A percentile compares a stretch with the other conserved stretches of the same genome.
These are phyloP conservation scores for Heteromyza rotundicornis DNA, from an alignment of 2,888 invertebrate genomes.

Conservation along the genomic window DNA sequence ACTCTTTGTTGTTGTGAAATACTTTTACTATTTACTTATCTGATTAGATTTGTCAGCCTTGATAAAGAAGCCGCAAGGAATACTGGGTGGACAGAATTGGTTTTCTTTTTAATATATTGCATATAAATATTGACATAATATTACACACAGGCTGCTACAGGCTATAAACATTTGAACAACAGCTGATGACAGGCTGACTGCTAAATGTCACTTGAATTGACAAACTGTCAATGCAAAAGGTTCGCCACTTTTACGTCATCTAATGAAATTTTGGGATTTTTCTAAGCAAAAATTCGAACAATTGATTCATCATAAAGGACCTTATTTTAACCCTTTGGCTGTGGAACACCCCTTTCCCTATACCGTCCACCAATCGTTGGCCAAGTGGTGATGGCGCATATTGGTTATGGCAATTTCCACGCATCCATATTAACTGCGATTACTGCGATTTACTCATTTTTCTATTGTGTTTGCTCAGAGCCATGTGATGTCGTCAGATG, in stretches of 20 bases:
- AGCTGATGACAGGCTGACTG: constrained; percentile 18
- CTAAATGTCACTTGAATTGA: background rate
- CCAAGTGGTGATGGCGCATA: constrained; percentile 15
- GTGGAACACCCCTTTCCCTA: constrained; percentile 27
- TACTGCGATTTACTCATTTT: constrained; percentile 31
- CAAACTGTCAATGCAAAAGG: constrained; percentile 17
- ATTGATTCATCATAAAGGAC: too few species aligned
- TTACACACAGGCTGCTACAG: background rate
- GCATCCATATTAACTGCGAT: constrained; percentile 35
- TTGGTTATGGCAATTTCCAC: constrained; percentile 33
- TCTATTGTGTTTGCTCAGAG: constrained; percentile 31
- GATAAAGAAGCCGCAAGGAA: background rate
- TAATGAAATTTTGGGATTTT: constrained; percentile 1
- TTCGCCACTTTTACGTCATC: constrained; percentile 15
- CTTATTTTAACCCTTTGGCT: background rate
- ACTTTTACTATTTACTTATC: background rate
- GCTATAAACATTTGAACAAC: constrained; percentile 18
- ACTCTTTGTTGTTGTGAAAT: background rate
- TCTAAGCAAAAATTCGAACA: too few species aligned
- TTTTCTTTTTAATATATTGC: background rate
- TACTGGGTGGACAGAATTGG: background rate
- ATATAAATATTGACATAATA: constrained; percentile 3
- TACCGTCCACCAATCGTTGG: constrained; percentile 23
- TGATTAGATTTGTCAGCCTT: background rate
- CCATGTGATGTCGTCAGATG: constrained; percentile 18